Conservation (phyloP, 2,797 vertebrate genomes). For the Cynopterus sphinx region DNA sequence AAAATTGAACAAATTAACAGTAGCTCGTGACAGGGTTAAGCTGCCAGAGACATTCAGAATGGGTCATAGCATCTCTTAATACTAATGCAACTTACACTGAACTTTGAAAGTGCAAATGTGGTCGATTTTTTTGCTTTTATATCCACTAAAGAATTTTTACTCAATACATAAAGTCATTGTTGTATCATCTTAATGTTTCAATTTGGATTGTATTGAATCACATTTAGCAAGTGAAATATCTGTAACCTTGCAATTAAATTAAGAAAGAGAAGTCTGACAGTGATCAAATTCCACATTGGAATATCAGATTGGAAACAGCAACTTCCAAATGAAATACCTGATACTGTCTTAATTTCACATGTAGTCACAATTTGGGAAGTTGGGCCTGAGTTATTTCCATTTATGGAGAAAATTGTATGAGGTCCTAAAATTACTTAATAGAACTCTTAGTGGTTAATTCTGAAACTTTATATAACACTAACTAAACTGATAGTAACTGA, state of each 20-base stretch:
- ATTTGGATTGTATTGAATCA: slow-evolving; percentile 42
- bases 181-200: background rate
- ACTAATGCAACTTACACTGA: background rate
- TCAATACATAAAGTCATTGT: background rate
- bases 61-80: background rate
- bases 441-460: background rate
- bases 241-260: background rate
- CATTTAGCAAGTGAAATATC: slow-evolving; percentile 50
- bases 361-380: background rate
- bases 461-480: slow-evolving; percentile 57
- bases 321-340: slow-evolving; percentile 28
- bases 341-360: background rate
- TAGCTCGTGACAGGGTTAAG: background rate
- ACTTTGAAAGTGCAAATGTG: background rate
- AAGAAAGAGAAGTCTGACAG: slow-evolving; percentile 55
- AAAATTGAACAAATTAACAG: background rate
- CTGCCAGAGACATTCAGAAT: background rate
- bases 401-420: slow-evolving; percentile 41
- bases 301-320: slow-evolving; percentile 49
- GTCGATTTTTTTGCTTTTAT: background rate
- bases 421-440: slow-evolving; percentile 59
- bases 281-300: slow-evolving; percentile 35
- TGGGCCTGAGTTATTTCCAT: background rate
- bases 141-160: background rate
- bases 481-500: slow-evolving; percentile 40